Base-by-base conservation (phyloP, 2,113 vertebrate genomes). In the Boleophthalmus pectinirostris region DNA sequence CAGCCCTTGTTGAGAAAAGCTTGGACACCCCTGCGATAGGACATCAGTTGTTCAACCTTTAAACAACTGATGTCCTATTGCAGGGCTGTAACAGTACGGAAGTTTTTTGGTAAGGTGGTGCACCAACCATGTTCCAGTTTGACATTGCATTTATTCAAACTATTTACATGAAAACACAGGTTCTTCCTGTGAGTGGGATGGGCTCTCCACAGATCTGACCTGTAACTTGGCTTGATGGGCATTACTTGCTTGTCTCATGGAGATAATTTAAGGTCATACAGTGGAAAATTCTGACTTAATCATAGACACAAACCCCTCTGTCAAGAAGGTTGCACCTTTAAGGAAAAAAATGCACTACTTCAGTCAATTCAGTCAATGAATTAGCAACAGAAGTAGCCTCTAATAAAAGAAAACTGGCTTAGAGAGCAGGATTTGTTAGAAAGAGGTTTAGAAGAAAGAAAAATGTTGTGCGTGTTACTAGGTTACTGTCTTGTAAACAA, bases 401-500 rank as follows among this genome's bases (percentile, higher is more conserved):
- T 23, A n/a, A 11, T 7, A 21, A 54, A 54, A 54, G 2, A 16
- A 49, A 29, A 29, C 29, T 29, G 2, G 20, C 16, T 51, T 51
- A 20, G 49, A 51, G 49, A 51, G 1, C 49, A 6, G 16, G 16
- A 51, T 20, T 20, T 56, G 21, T 23, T 56, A 56, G 7, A 56
- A 23, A 56, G n/a, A 20, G 54, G 47, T 51, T 51, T 6, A 20
- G 47, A 74, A 73, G 72, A 66, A 58, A 68, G 65, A 71, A 63
- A 45, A 63, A 68, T 33, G 66, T 66, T 74, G 72, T 53, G 45
- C 70, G 77, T 69, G 57, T 77, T 75, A 68, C 57, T 9, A 35
- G 67, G 67, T 74, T 66, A 35, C 18, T 75, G 70, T 75, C 86
- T 68, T 78, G 68, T 79, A 78, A 84, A 87, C 74, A 78, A 73